phyloP scores from a whole-genome alignment of 2,113 vertebrate species.

The Pterophyllum scalare region DNA sequence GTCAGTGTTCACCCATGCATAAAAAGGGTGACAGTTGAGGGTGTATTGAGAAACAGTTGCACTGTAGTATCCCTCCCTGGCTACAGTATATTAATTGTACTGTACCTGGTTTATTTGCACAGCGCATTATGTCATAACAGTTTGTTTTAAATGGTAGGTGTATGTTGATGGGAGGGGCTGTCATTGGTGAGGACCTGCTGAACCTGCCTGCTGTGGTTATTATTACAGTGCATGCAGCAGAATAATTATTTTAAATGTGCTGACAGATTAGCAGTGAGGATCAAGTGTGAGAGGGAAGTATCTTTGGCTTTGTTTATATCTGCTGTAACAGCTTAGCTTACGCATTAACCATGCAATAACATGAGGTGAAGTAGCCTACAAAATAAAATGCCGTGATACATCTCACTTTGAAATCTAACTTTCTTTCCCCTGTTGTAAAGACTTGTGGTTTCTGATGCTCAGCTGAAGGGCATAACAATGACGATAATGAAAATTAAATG shows the following conservation, averaged over 20 bases:
- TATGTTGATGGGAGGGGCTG: slow-evolving; percentile 22
- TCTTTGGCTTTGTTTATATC: not conserved
- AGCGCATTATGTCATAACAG: not conserved
- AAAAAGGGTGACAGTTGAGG: not conserved
- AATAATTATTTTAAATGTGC: not conserved
- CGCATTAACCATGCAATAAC: not conserved
- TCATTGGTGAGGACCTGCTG: slow-evolving; percentile 37
- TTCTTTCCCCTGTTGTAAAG: not conserved
- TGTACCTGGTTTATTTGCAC: slow-evolving; percentile 30
- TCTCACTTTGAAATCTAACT: not conserved
- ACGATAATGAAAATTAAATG: slow-evolving; percentile 46
- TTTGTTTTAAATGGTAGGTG: slow-evolving; percentile 8
- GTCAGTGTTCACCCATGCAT: not conserved
- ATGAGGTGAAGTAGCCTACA: not conserved
- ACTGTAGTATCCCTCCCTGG: not conserved
- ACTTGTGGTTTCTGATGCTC: slow-evolving; percentile 9
- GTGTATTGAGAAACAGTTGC: slow-evolving; percentile 11
- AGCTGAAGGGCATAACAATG: slow-evolving; percentile 12
- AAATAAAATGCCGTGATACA: not conserved
- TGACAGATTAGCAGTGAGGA: slow-evolving; percentile 13
- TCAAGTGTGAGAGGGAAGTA: slow-evolving; percentile 16
- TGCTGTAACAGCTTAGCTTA: not conserved
- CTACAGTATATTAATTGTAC: not conserved
- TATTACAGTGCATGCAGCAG: not conserved
- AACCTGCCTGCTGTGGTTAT: slow-evolving; percentile 52